Percentiles rank a stretch among this genome's conserved stretches.
Conservation (phyloP, 2,888 invertebrate genomes). For the Patella pellucida region DNA sequence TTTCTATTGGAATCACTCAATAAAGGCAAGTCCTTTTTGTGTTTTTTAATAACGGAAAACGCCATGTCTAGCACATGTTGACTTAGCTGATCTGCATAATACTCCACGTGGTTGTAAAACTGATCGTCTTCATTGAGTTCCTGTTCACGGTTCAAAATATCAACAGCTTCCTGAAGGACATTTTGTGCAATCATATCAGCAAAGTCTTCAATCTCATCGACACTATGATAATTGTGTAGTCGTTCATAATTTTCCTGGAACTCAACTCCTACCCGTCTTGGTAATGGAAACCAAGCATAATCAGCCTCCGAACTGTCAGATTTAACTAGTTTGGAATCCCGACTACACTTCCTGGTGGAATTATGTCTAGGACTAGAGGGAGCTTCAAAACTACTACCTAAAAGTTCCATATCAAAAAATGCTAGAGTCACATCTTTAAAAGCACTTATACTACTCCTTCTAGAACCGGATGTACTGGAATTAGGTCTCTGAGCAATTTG, state of each 20-base stretch:
- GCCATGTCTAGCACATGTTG: conserved; percentile 13
- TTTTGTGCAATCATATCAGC: conserved; percentile 39
- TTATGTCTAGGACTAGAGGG: conserved; percentile 27
- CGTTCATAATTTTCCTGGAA: conserved; percentile 35
- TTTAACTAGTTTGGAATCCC: conserved; percentile 28
- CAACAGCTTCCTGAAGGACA: conserved; percentile 40
- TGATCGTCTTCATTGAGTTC: conserved; percentile 26
- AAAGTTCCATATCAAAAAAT: conserved; percentile 57
- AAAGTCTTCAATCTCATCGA: conserved; percentile 40
- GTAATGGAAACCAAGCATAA: conserved; percentile 39
- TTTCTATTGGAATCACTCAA: background rate
- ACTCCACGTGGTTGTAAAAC: background rate
- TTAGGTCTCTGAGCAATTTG: conserved; percentile 46
- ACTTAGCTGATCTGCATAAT: conserved; percentile 17
- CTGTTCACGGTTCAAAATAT: conserved; percentile 35
- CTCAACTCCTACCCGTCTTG: conserved; percentile 37
- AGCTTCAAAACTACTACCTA: conserved; percentile 40
- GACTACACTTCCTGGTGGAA: conserved; percentile 23
- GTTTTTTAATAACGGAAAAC: conserved; percentile 7
- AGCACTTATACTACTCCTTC: conserved; percentile 57
- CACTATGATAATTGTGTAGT: conserved; percentile 33
- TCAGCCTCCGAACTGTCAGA: conserved; percentile 36
- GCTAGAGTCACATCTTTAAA: conserved; percentile 55
- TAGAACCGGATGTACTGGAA: conserved; percentile 51
- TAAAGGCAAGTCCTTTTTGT: background rate